Evolutionary conservation across 2,888 invertebrate genomes (phyloP), one percentile per base, ranked within the genome.

Genomic region (Apamea monoglypha): DNA sequence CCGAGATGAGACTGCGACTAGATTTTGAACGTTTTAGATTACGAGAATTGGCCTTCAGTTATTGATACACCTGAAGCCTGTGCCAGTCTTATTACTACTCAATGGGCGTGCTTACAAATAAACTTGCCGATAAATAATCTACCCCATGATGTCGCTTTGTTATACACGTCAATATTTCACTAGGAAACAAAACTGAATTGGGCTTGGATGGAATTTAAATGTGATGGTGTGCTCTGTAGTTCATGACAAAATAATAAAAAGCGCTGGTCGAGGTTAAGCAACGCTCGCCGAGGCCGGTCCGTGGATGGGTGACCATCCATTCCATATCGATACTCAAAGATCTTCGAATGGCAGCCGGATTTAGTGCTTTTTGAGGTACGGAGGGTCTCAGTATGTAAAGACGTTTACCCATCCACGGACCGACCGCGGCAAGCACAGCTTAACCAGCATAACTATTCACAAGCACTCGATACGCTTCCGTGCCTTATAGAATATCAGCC

Each of bases 51-150:
- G n/a, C n/a, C n/a, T n/a, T n/a, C n/a, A n/a, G n/a, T 59, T 80
- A 68, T 47, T 25, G n/a, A 36, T 21, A n/a, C 80, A 78, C 80
- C 80, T 67, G 78, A 18, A 8, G 56, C 56, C 29, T n/a, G 21
- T n/a, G 21, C 44, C 44, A 36, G 68, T n/a, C 32, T 44, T 53
- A 79, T 77, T 66, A 79, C n/a, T 3, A 47, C 69, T 2, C 81
- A 59, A 59, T 29, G 36, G 29, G 47, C 56, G 70, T 18, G 6
- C 56, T 80, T 18, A 18, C 36, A 50, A 50, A 81, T 78, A 78
- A 59, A 80, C 36, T 10, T 8, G 5, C 40, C 36, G 14, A 78
- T 69, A 81, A 69, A 78, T 78, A 80, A 78, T 80, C 80, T 56
- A 47, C 29, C 18, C 56, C 56, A 56, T 47, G 70, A 29, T 47